phyloP scores from a whole-genome alignment of 2,797 vertebrate genomes.

The Melanitta fusca region DNA sequence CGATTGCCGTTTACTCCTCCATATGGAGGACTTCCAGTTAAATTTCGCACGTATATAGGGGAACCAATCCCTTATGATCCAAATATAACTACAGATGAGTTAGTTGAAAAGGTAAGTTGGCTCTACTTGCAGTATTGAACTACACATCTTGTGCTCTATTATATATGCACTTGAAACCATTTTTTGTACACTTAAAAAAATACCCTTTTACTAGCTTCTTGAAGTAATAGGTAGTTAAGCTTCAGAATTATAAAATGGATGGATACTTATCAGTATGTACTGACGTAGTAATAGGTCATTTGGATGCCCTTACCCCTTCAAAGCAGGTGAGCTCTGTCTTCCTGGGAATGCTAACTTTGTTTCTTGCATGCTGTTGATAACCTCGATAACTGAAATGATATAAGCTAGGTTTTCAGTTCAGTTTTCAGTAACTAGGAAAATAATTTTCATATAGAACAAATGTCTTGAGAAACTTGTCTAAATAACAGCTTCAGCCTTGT shows the following conservation, averaged over 20 bases:
- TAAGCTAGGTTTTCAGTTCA: neutral
- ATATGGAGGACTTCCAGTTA: slow-evolving; percentile 96
- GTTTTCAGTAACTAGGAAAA: neutral
- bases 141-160: neutral
- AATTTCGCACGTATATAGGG: slow-evolving; percentile 93
- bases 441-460: neutral
- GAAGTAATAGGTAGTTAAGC: neutral
- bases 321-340: neutral
- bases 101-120: slow-evolving; percentile 89
- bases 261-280: neutral
- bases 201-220: neutral
- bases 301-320: neutral
- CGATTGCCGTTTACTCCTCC: slow-evolving; percentile 87
- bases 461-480: neutral
- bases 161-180: neutral
- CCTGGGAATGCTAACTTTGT: neutral
- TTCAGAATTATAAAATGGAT: neutral
- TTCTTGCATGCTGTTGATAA: neutral
- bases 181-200: neutral
- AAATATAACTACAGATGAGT: slow-evolving; percentile 85
- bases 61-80: slow-evolving; percentile 95
- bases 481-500: neutral
- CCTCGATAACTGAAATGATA: neutral
- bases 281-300: neutral
- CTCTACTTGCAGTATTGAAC: neutral